Evolutionary conservation across 2,888 invertebrate genomes (phyloP).

Genomic region (Trissolcus japonicus): DNA sequence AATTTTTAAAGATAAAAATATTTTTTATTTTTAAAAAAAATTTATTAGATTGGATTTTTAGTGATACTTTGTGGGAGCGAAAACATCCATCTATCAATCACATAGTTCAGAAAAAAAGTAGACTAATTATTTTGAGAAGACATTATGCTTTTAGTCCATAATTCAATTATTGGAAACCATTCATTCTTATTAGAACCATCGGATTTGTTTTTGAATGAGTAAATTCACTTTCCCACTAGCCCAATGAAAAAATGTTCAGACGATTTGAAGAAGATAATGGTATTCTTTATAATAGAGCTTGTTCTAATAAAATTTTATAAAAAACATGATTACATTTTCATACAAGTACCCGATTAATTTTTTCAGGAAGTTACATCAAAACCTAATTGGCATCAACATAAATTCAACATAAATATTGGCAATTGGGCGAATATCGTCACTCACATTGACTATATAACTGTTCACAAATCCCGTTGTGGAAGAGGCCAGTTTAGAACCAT

Average conservation of each 20-base stretch:
- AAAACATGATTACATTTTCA: no score
- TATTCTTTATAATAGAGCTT: not conserved
- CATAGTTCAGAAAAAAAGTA: not conserved
- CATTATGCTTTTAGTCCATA: not conserved
- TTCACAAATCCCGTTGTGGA: constrained; percentile 19
- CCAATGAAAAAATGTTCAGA: no score
- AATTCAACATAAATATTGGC: constrained; percentile 16
- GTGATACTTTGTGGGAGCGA: not conserved
- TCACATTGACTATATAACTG: constrained; percentile 15
- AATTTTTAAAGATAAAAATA: no score
- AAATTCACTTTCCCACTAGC: no score
- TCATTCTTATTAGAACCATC: constrained; percentile 6
- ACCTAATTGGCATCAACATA: constrained; percentile 23
- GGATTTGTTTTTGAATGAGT: no score
- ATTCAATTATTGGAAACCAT: constrained; percentile 18
- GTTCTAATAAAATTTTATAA: no score
- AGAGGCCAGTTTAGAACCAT: constrained; percentile 23
- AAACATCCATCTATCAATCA: constrained; percentile 12
- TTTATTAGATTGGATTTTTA: not conserved
- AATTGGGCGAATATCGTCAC: constrained; percentile 26
- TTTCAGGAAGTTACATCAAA: not conserved
- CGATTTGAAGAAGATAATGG: no score
- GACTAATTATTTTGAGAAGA: no score
- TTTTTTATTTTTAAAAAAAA: no score
- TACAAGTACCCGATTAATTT: no score